Evolutionary conservation across 2,797 vertebrate genomes (phyloP), one percentile per base, ranked within the genome.

Genomic region (Alcedo atthis): DNA sequence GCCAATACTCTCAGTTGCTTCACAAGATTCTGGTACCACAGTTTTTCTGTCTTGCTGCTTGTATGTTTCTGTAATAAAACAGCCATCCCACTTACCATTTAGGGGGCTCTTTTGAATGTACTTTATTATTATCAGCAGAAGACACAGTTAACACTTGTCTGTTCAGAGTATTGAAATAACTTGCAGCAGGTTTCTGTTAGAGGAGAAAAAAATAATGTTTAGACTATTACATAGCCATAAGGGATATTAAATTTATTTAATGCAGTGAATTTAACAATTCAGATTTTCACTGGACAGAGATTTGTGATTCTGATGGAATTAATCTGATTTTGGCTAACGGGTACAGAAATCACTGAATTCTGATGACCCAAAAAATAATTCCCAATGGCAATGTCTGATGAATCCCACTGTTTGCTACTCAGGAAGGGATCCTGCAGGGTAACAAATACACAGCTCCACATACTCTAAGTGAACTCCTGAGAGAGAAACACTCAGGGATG

Each of bases 111-210:
- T 94, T 86, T 25, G 92, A 81, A 73, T 45, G 58, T 10, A 46
- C 62, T 68, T 94, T 96, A 59, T 93, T 51, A 49, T 97, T 94
- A 54, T 89, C 93, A 90, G 97, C 85, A 85, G 86, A 64, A 51
- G 98, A 97, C 95, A 98, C 95, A 62, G 97, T 97, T 96, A 98
- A 93, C 53, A 97, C 92, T 59, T 97, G 96, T 57, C 95, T 97
- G 85, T 96, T 98, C 71, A 97, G 51, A 63, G 91, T 68, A 95
- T 96, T 98, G 55, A 98, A 96, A 96, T 98, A 98, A 85, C 98
- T 97, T 53, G 97, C 97, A 32, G 96, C 70, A 8, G 96, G 94
- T 51, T 98, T 97, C 98, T 98, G 97, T 93, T 81, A 92, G 22
- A 79, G 10, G 19, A 53, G 32, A n/a, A 81, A 89, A 89, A 91